Conservation (phyloP, 1,140 invertebrate species). For the Brachionus sp. region DNA sequence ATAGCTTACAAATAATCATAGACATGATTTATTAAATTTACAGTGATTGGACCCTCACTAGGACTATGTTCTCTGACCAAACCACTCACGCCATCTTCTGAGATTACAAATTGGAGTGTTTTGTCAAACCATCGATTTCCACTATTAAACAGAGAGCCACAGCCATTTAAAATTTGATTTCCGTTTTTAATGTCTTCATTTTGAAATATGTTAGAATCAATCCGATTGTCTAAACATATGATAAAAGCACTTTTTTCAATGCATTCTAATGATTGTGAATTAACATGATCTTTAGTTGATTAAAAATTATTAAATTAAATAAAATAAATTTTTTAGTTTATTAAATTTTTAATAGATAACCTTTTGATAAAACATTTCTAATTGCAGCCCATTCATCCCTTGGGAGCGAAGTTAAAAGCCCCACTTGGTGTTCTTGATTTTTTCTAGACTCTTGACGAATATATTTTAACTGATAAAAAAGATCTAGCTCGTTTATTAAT, state of each 20-base stretch:
- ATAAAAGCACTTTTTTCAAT: conserved; percentile 79
- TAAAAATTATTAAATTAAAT: not conserved
- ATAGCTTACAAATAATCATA: conserved; percentile 63
- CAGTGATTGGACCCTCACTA: conserved; percentile 89
- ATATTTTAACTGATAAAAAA: conserved; percentile 62
- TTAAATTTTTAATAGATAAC: conserved; percentile 58
- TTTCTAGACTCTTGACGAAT: conserved; percentile 54
- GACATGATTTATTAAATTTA: conserved; percentile 66
- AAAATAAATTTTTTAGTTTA: not conserved
- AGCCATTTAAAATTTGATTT: conserved; percentile 84
- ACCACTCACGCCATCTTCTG: conserved; percentile 75
- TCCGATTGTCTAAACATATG: conserved; percentile 70
- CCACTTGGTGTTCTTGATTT: conserved; percentile 64
- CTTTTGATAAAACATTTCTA: conserved; percentile 69
- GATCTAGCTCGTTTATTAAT: conserved; percentile 63
- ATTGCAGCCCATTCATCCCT: conserved; percentile 75
- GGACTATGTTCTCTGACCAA: conserved; percentile 94
- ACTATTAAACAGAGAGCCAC: conserved; percentile 75
- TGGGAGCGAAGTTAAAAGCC: conserved; percentile 76
- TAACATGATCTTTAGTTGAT: conserved; percentile 70
- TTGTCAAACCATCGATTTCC: conserved; percentile 96
- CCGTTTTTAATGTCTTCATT: conserved; percentile 62
- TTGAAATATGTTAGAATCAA: not conserved
- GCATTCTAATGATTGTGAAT: conserved; percentile 73
- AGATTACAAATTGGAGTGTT: conserved; percentile 69